Evolutionary conservation across 2,888 invertebrate genomes (phyloP).

Genomic region (Coecobrya sp.): DNA sequence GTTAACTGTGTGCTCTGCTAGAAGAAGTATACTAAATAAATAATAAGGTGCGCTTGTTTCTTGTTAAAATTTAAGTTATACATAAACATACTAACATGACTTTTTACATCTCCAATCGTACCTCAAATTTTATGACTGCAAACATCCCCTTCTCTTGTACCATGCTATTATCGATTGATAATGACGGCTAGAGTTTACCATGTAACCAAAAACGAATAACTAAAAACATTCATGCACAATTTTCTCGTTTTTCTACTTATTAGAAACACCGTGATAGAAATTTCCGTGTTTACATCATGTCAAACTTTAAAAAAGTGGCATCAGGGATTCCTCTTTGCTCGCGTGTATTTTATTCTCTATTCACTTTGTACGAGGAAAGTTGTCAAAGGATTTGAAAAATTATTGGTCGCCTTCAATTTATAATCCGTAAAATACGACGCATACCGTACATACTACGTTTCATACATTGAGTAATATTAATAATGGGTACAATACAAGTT

Average conservation of each 20-base stretch:
- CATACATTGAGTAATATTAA: not conserved
- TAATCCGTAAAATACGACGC: conserved; percentile 12
- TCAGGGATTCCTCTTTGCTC: conserved; percentile 8
- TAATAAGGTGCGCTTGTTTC: not conserved
- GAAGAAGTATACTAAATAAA: not conserved
- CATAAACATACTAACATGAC: not conserved
- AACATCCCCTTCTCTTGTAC: conserved; percentile 43
- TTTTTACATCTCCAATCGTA: conserved; percentile 28
- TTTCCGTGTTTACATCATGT: conserved; percentile 75
- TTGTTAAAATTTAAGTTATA: not conserved
- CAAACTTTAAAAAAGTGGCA: conserved; percentile 61
- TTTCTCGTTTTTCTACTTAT: not conserved
- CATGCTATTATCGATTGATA: not conserved
- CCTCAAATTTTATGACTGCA: conserved; percentile 53
- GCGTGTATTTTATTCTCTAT: conserved; percentile 23
- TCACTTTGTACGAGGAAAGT: conserved; percentile 38
- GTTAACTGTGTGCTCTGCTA: not conserved
- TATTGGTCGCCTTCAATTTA: conserved; percentile 3
- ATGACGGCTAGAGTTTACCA: not conserved
- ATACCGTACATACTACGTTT: not conserved
- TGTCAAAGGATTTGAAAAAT: conserved; percentile 75
- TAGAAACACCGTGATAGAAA: conserved; percentile 28
- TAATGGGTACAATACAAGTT: not conserved
- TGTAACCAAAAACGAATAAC: conserved; percentile 18
- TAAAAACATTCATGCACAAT: conserved; percentile 13